These are phyloP conservation scores for Limenitis camilla DNA, from an alignment of 2,888 invertebrate genomes.

Conservation along the genomic window DNA sequence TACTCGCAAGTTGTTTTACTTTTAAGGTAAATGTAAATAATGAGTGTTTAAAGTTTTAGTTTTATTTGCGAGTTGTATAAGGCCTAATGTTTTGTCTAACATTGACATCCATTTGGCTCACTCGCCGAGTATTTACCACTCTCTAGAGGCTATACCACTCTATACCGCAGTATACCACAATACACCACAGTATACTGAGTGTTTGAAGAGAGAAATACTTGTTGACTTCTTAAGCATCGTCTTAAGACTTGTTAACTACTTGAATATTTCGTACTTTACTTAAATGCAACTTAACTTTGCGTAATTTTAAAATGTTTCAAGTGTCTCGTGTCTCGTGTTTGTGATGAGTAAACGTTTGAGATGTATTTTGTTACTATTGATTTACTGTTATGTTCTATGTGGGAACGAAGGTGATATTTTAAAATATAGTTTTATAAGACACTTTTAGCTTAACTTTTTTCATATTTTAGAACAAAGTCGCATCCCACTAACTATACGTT, in stretches of 20 bases:
- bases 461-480: too few relatives aligned
- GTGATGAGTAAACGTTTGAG: not conserved
- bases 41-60: not conserved
- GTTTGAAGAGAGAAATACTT: slow-evolving; percentile 25
- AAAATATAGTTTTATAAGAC: too few relatives aligned
- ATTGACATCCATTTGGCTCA: slow-evolving; percentile 19
- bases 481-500: too few relatives aligned
- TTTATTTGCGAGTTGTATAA: slow-evolving; percentile 9
- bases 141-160: not conserved
- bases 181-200: slow-evolving; percentile 1
- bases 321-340: not conserved
- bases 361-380: not conserved
- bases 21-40: slow-evolving; percentile 10
- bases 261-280: slow-evolving; percentile 15
- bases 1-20: not conserved
- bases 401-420: too few relatives aligned
- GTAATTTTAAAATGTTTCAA: slow-evolving; percentile 9
- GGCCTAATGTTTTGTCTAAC: slow-evolving; percentile 16
- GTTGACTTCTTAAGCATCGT: slow-evolving; percentile 26
- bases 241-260: slow-evolving; percentile 18
- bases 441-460: too few relatives aligned
- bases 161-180: too few relatives aligned
- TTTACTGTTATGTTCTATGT: slow-evolving; percentile 4
- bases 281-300: slow-evolving; percentile 3
- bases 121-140: slow-evolving; percentile 26